These are phyloP conservation scores for Microcaecilia unicolor DNA, from an alignment of 2,797 vertebrate genomes.

Conservation along the genomic window DNA sequence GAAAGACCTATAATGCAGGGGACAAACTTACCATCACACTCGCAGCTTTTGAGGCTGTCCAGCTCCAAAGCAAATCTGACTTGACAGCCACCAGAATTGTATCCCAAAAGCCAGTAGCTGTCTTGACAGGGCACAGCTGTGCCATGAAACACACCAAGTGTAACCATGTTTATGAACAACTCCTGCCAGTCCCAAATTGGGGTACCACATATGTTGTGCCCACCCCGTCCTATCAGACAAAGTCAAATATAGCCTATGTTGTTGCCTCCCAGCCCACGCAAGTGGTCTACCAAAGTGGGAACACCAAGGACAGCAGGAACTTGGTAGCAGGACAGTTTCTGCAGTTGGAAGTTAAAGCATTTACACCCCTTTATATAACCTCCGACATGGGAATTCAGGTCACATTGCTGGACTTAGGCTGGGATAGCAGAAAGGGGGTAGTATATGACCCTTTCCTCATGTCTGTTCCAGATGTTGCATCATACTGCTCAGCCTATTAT, in stretches of 20 bases:
- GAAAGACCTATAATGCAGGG: conserved; percentile 2
- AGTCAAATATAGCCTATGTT: conserved; percentile 43
- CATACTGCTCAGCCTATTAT: conserved; percentile 52
- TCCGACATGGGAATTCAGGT: conserved; percentile 57
- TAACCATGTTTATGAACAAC: conserved; percentile 62
- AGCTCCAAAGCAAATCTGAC: conserved; percentile 42
- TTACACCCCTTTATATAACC: conserved; percentile 37
- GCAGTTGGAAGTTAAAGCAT: conserved; percentile 12
- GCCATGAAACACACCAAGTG: conserved; percentile 46
- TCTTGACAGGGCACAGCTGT: conserved; percentile 60
- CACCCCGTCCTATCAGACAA: conserved; percentile 37
- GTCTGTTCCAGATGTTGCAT: conserved; percentile 36
- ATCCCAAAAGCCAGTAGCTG: conserved; percentile 45
- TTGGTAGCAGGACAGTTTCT: conserved; percentile 27
- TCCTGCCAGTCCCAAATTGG: conserved; percentile 57
- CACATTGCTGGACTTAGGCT: conserved; percentile 52
- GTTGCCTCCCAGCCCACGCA: conserved; percentile 46
- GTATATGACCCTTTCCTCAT: conserved; percentile 51
- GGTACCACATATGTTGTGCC: conserved; percentile 52
- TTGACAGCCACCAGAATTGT: conserved; percentile 51
- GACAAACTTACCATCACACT: conserved; percentile 32
- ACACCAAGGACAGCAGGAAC: neutral
- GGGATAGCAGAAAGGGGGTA: rapidly evolving
- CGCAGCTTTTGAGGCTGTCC: conserved; percentile 48
- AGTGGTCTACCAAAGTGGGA: conserved; percentile 20